Conservation (phyloP, 1,140 invertebrate species). For the Aporrectodea caliginosa region DNA sequence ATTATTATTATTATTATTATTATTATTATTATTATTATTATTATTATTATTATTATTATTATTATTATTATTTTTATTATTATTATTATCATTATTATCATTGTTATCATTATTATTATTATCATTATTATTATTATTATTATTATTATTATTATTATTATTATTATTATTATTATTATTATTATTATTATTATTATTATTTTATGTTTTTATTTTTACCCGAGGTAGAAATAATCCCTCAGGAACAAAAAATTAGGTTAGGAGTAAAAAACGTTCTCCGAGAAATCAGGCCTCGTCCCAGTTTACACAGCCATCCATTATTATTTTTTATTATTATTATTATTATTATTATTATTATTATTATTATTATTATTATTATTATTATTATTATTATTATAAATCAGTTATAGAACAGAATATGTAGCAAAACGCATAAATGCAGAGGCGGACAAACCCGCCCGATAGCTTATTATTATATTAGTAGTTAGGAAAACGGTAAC, state of each 20-base stretch:
- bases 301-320: not conserved
- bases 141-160: not conserved
- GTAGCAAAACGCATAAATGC: too few species aligned
- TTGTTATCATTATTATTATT: not conserved
- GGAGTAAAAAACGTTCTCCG: too few species aligned
- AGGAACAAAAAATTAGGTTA: too few species aligned
- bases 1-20: not conserved
- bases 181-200: not conserved
- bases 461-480: too few species aligned
- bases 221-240: too few species aligned
- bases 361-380: not conserved
- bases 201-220: too few species aligned
- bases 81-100: slow-evolving; percentile 2
- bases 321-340: not conserved
- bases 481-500: too few species aligned
- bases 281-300: too few species aligned
- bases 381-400: not conserved
- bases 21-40: not conserved
- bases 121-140: slow-evolving; percentile 8
- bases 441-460: too few species aligned
- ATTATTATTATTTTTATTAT: not conserved
- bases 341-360: not conserved
- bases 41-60: slow-evolving; percentile 4
- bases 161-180: not conserved
- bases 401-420: not conserved